phyloP scores from a whole-genome alignment of 37 sponge, comb jelly and placozoan genomes.

The Dysidea cf. avara region DNA sequence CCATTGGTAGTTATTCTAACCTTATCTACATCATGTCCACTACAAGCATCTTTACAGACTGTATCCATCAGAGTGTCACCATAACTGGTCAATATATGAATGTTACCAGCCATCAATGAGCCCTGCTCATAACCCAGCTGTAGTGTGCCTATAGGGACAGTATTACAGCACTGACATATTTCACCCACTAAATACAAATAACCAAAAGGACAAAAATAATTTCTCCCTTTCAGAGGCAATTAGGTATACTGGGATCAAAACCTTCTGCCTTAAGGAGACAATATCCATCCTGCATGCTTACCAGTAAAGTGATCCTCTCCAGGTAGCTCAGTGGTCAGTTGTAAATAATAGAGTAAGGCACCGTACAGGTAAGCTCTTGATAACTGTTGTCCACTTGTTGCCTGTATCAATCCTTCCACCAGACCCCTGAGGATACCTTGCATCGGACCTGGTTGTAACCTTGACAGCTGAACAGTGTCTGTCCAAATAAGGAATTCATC shows the following conservation, averaged over 20 bases:
- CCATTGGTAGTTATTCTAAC: constrained; percentile 15
- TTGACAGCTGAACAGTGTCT: neutral
- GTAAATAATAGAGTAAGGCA: constrained; percentile 82
- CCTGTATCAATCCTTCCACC: constrained; percentile 30
- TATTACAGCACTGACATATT: no score
- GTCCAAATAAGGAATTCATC: no score
- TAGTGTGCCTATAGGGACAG: neutral
- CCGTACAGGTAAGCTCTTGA: constrained; percentile 64
- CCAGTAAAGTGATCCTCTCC: constrained; percentile 2
- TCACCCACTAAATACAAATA: no score
- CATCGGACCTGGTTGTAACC: constrained; percentile 47
- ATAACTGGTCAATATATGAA: constrained; percentile 62
- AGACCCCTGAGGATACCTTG: constrained; percentile 58
- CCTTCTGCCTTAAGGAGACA: no score
- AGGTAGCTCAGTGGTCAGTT: constrained; percentile 38
- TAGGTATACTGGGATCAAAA: neutral
- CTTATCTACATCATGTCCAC: constrained; percentile 74
- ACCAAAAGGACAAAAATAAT: no score
- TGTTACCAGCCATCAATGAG: constrained; percentile 30
- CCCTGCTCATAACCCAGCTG: constrained; percentile 29
- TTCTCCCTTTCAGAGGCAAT: no score
- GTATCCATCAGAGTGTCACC: constrained; percentile 89
- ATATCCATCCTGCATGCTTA: no score
- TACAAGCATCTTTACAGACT: constrained; percentile 88
- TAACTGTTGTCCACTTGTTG: constrained; percentile 43